These are phyloP conservation scores for Escarpia spicata DNA, from an alignment of 2,888 invertebrate genomes.

Conservation along the genomic window DNA sequence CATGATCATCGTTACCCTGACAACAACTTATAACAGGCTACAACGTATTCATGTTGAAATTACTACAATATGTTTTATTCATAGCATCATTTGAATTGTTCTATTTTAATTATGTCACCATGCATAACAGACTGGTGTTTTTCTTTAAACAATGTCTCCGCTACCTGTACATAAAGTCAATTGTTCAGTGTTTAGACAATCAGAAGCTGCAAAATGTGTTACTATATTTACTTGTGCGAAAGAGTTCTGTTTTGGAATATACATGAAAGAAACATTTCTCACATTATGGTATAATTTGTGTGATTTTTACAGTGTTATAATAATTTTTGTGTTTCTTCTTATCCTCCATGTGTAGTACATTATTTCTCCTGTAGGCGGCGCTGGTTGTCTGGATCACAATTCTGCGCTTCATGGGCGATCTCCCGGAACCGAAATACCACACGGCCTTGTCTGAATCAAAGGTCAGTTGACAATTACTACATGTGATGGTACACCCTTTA, in stretches of 20 bases:
- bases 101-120: too few relatives aligned
- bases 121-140: too few relatives aligned
- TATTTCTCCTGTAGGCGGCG: constrained; percentile 78
- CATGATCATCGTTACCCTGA: too few relatives aligned
- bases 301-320: not conserved
- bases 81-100: too few relatives aligned
- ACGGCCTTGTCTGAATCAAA: constrained; percentile 54
- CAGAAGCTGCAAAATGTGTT: not conserved
- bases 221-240: not conserved
- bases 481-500: not conserved
- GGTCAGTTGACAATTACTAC: constrained; percentile 45
- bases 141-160: too few relatives aligned
- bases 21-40: too few relatives aligned
- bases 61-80: too few relatives aligned
- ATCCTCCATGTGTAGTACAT: too few relatives aligned
- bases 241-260: not conserved
- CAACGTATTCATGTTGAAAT: not conserved
- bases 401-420: constrained; percentile 78
- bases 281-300: not conserved
- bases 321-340: not conserved
- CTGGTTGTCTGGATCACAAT: constrained; percentile 99
- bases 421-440: constrained; percentile 85
- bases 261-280: not conserved
- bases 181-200: not conserved
- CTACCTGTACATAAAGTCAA: not conserved